Conservation (phyloP, 2,113 vertebrate genomes). For the Chitala chitala region DNA sequence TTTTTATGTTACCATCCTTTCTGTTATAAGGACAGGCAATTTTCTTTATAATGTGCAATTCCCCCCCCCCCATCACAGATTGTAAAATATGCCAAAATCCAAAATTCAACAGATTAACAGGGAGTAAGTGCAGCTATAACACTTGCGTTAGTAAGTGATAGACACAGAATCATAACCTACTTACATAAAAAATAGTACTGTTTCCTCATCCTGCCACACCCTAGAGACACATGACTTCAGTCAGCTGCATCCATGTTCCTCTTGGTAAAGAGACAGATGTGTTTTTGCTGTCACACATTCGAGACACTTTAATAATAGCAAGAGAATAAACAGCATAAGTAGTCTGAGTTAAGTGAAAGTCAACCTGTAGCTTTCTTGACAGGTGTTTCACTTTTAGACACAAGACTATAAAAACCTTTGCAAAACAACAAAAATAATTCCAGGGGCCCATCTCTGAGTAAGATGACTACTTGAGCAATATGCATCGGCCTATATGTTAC, state of each 20-base stretch:
- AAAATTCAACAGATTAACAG: neutral
- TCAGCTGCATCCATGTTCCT: neutral
- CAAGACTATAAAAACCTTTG: slow-evolving; percentile 17
- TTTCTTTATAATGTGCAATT: neutral
- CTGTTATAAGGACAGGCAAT: neutral
- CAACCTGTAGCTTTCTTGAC: neutral
- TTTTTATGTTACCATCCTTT: too few species aligned
- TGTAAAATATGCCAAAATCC: neutral
- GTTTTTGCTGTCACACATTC: slow-evolving; percentile 15
- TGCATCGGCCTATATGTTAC: neutral
- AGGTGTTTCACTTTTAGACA: neutral
- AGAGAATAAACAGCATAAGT: slow-evolving; percentile 22
- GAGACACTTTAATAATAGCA: slow-evolving; percentile 19
- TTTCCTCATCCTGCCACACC: neutral
- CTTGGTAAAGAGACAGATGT: slow-evolving; percentile 23
- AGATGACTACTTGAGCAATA: slow-evolving; percentile 4
- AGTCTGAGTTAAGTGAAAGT: neutral
- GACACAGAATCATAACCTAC: neutral
- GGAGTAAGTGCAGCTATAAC: neutral
- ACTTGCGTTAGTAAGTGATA: neutral
- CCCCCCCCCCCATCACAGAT: neutral
- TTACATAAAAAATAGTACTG: neutral
- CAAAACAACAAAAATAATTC: slow-evolving; percentile 24
- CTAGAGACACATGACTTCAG: neutral
- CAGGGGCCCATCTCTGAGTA: neutral